Conservation (phyloP, 2,113 vertebrate species). For the Trichechus manatus region DNA sequence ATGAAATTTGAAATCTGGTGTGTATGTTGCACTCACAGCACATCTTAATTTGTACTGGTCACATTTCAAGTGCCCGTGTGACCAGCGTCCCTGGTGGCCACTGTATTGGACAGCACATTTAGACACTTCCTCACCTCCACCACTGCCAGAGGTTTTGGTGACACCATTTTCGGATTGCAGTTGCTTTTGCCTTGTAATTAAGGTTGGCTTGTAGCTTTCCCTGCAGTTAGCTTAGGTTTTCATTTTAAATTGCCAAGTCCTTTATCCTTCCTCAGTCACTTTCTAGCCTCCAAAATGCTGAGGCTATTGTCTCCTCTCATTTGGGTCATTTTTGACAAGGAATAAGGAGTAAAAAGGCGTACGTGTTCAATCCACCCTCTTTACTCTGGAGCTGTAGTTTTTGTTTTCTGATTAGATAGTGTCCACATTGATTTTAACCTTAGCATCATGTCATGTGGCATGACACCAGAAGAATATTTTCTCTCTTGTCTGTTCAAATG, state of each 20-base stretch:
- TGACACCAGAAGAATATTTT: background rate
- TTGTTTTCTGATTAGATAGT: background rate
- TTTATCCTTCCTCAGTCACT: background rate
- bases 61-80: background rate
- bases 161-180: background rate
- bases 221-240: background rate
- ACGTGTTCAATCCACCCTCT: fast-evolving
- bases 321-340: too few species aligned
- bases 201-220: background rate
- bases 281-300: background rate
- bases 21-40: background rate
- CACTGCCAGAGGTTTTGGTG: too few species aligned
- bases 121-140: background rate
- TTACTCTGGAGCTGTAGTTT: background rate
- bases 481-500: background rate
- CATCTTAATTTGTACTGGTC: too few species aligned
- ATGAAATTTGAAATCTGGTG: background rate
- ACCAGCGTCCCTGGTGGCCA: background rate
- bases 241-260: too few species aligned
- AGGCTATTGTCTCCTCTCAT: background rate
- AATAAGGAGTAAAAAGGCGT: background rate
- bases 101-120: background rate
- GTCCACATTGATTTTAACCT: background rate
- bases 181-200: background rate
- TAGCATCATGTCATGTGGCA: background rate